A percentile compares a stretch with the other conserved stretches of the same genome.
phyloP scores from a whole-genome alignment of 2,797 vertebrate genomes.

The Halcyon chelicuti region DNA sequence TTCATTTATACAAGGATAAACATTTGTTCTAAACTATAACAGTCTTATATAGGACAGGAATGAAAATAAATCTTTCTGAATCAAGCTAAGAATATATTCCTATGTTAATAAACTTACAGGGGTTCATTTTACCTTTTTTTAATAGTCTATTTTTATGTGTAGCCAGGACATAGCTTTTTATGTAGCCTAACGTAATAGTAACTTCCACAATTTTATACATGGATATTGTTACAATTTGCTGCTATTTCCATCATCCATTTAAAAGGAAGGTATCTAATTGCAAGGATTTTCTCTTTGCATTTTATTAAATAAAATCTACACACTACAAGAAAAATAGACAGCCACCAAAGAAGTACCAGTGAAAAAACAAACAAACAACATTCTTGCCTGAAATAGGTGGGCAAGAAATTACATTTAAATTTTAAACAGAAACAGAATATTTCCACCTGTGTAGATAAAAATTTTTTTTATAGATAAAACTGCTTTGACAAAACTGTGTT shows the following conservation, averaged over 20 bases:
- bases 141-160: conserved; percentile 29
- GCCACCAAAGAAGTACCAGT: conserved; percentile 26
- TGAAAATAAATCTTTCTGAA: conserved; percentile 36
- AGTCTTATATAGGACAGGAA: not conserved
- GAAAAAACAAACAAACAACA: not conserved
- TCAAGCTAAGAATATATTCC: conserved; percentile 18
- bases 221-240: conserved; percentile 7
- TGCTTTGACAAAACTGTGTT: conserved; percentile 69
- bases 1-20: conserved; percentile 51
- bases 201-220: not conserved
- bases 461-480: conserved; percentile 72
- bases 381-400: conserved; percentile 50
- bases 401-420: conserved; percentile 61
- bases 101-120: conserved; percentile 23
- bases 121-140: conserved; percentile 24
- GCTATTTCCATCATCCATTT: not conserved
- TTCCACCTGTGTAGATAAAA: conserved; percentile 62
- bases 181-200: conserved; percentile 18
- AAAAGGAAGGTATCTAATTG: conserved; percentile 33
- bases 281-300: not conserved
- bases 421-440: conserved; percentile 72
- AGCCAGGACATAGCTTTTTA: conserved; percentile 11
- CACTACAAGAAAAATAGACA: conserved; percentile 1
- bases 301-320: conserved; percentile 46
- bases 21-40: conserved; percentile 51